phyloP scores from a whole-genome alignment of 2,113 vertebrate genomes.

The Cottus gobio region DNA sequence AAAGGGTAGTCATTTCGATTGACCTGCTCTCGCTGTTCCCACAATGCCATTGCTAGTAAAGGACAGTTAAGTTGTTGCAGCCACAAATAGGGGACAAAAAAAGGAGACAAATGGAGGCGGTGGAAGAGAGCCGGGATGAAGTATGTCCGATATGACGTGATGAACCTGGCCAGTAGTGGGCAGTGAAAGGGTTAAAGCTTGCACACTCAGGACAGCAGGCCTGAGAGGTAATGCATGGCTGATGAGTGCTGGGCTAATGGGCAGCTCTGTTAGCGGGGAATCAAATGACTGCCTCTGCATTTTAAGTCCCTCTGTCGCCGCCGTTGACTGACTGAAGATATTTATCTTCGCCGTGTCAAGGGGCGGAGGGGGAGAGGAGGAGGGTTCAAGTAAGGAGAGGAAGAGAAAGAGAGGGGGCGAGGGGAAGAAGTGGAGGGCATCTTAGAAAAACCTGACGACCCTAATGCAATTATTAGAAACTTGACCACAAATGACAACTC shows the following conservation, averaged over 20 bases:
- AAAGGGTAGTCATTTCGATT: background rate
- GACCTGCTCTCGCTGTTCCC: background rate
- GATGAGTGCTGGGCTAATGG: constrained; percentile 84
- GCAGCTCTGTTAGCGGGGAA: constrained; percentile 80
- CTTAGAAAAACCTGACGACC: constrained; percentile 61
- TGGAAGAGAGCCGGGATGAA: background rate
- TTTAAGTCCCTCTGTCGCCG: constrained; percentile 75
- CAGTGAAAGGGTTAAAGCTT: constrained; percentile 65
- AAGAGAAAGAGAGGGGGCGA: constrained; percentile 41
- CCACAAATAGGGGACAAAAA: background rate
- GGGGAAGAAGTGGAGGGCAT: constrained; percentile 34
- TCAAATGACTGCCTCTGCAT: constrained; percentile 80
- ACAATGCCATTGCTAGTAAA: background rate
- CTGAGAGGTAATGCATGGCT: constrained; percentile 81
- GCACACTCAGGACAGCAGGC: constrained; percentile 51
- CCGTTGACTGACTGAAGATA: constrained; percentile 80
- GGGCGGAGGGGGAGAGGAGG: constrained; percentile 16
- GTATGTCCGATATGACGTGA: background rate
- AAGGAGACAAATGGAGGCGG: background rate
- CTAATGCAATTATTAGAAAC: constrained; percentile 83
- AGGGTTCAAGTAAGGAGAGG: constrained; percentile 49
- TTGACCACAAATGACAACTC: constrained; percentile 81
- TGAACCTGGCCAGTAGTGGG: constrained; percentile 31
- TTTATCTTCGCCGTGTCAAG: constrained; percentile 76
- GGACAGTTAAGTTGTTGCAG: background rate